Conservation (phyloP, 2,888 invertebrate genomes). For the Acrobeloides nanus region DNA sequence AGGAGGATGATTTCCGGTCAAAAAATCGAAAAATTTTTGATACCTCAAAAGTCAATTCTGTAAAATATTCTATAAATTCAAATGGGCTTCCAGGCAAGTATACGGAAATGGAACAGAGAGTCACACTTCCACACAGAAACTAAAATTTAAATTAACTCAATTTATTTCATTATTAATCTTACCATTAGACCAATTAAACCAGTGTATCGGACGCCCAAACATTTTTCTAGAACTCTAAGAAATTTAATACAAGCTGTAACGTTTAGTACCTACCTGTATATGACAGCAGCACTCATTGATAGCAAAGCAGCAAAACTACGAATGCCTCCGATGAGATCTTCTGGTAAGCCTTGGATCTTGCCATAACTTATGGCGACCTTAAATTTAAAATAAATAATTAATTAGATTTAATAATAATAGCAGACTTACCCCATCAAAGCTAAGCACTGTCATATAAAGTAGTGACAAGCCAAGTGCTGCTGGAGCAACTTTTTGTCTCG, state of each 20-base stretch:
- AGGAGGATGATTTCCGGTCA: too few relatives aligned
- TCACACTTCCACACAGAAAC: neutral
- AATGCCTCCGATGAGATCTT: slow-evolving; percentile 29
- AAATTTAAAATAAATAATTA: neutral
- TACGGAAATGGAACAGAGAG: slow-evolving; percentile 29
- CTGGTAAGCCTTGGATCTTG: slow-evolving; percentile 13
- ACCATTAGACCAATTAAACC: slow-evolving; percentile 37
- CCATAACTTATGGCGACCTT: slow-evolving; percentile 10
- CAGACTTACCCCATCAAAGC: slow-evolving; percentile 42
- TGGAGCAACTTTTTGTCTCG: slow-evolving; percentile 28
- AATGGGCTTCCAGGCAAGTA: slow-evolving; percentile 42
- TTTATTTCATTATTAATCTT: neutral
- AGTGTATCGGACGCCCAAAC: slow-evolving; percentile 31
- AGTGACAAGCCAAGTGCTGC: slow-evolving; percentile 41
- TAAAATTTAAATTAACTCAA: too few relatives aligned
- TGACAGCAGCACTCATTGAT: slow-evolving; percentile 29
- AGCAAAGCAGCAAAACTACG: slow-evolving; percentile 28
- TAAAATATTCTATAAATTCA: slow-evolving; percentile 28
- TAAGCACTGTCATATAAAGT: slow-evolving; percentile 46
- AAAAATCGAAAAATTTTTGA: too few relatives aligned
- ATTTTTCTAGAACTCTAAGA: slow-evolving; percentile 15
- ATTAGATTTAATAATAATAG: neutral
- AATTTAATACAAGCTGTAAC: too few relatives aligned
- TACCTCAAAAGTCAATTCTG: slow-evolving; percentile 9
- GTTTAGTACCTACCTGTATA: slow-evolving; percentile 22